Evolutionary conservation across 2,888 invertebrate species (phyloP), one percentile per base, ranked within the genome.

Genomic region (Tetheella fluctuosa): DNA sequence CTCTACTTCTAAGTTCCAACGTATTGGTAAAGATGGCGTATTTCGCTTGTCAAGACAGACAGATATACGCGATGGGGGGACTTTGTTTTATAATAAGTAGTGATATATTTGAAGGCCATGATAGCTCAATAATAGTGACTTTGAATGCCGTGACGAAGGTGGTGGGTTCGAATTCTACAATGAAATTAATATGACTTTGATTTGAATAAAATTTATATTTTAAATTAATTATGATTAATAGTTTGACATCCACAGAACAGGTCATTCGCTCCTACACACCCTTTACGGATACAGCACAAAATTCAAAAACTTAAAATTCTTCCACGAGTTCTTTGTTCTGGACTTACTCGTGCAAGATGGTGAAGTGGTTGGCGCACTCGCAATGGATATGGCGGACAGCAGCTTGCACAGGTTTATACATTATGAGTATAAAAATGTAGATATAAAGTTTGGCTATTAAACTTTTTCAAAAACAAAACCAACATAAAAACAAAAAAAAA

Each of bases 241-340:
- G 17, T 52, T 5, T 23, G 7, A 58, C 39, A 42, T 57, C 79
- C 73, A 59, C 72, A 95, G 99, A 80, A 99, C 99, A 0, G 99
- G 99, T 0, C 99, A 99, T 90, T 97, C 99, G 0, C 94, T 99
- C 39, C 94, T 99, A 28, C 99, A 99, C 89, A 99, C 99, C 0
- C 93, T 99, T 0, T 99, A 99, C 80, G 99, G 99, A 0, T 97
- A 98, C 88, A 98, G 98, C 3, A 94, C 99, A 0, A 94, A 99
- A 74, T 96, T 96, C 76, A 98, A 97, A 82, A 97, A 99, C 82
- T 98, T 99, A 80, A 95, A 98, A 71, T 97, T 98, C 83, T 99
- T 99, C 79, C 94, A 97, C 17, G 99, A 99, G 88, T 99, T 97
- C 86, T 99, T 99, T 80, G 99, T 98, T 0, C 85, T 99, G 71